phyloP scores from a whole-genome alignment of 2,888 invertebrate genomes.

The Dioctria linearis region DNA sequence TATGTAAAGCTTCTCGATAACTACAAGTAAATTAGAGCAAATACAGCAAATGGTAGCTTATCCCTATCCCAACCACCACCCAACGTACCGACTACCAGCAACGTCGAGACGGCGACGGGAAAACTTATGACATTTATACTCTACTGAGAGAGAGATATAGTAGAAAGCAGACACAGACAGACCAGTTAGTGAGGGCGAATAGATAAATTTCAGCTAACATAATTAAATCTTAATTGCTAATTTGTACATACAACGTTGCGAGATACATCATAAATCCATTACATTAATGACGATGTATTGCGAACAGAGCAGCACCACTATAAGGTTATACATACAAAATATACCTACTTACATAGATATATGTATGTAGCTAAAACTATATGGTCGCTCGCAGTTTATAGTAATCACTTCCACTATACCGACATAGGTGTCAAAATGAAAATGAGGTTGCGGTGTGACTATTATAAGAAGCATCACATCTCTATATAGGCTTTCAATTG shows the following conservation, averaged over 20 bases:
- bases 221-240: constrained; percentile 57
- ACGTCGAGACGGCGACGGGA: not conserved
- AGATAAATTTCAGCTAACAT: constrained; percentile 53
- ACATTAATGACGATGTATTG: constrained; percentile 58
- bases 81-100: too few species aligned
- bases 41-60: constrained; percentile 41
- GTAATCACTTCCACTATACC: constrained; percentile 16
- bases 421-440: constrained; percentile 22
- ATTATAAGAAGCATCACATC: constrained; percentile 12
- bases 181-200: constrained; percentile 19
- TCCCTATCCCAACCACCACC: not conserved
- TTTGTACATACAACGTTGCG: constrained; percentile 48
- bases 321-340: not conserved
- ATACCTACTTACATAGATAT: too few species aligned
- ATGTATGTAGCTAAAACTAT: constrained; percentile 10
- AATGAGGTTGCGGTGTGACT: constrained; percentile 40
- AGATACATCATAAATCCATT: constrained; percentile 58
- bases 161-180: not conserved
- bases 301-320: constrained; percentile 38
- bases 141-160: constrained; percentile 19
- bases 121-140: not conserved
- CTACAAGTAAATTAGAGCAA: not conserved
- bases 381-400: not conserved
- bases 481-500: constrained; percentile 14
- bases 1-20: constrained; percentile 37